Percentiles rank a stretch among this genome's conserved stretches.
phyloP scores from a whole-genome alignment of 2,797 vertebrate genomes.

The Lepus townsendii region DNA sequence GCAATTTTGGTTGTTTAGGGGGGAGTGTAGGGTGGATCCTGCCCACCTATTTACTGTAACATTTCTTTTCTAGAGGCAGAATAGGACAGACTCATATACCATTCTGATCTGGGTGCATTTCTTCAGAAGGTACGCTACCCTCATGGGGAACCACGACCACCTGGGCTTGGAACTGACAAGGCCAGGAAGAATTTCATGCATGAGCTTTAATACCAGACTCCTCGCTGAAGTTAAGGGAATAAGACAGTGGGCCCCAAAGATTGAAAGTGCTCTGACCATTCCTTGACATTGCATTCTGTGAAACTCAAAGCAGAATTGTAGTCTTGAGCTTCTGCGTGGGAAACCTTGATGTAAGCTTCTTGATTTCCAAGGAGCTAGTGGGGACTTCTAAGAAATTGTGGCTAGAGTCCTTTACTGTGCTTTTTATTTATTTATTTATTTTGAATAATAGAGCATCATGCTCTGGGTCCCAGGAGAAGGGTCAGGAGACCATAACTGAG shows the following conservation, averaged over 20 bases:
- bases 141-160: neutral
- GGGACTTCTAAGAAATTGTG: neutral
- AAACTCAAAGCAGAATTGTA: neutral
- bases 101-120: slow-evolving; percentile 86
- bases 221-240: neutral
- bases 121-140: slow-evolving; percentile 83
- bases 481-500: neutral
- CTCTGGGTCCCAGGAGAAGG: neutral
- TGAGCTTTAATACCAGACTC: neutral
- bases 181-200: neutral
- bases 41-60: slow-evolving; percentile 69
- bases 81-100: slow-evolving; percentile 83
- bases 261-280: neutral
- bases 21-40: neutral
- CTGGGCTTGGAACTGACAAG: slow-evolving; percentile 16
- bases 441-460: neutral
- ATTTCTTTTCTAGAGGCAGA: slow-evolving; percentile 85
- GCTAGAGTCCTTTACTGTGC: neutral
- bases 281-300: neutral
- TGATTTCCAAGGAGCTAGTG: neutral
- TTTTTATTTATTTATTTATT: neutral
- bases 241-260: neutral
- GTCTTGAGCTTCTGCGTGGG: neutral
- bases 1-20: neutral
- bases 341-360: neutral